These are phyloP conservation scores for Temnopleurus reevesii DNA, from an alignment of 53 echinoderm and acorn worm genomes.

Conservation along the genomic window DNA sequence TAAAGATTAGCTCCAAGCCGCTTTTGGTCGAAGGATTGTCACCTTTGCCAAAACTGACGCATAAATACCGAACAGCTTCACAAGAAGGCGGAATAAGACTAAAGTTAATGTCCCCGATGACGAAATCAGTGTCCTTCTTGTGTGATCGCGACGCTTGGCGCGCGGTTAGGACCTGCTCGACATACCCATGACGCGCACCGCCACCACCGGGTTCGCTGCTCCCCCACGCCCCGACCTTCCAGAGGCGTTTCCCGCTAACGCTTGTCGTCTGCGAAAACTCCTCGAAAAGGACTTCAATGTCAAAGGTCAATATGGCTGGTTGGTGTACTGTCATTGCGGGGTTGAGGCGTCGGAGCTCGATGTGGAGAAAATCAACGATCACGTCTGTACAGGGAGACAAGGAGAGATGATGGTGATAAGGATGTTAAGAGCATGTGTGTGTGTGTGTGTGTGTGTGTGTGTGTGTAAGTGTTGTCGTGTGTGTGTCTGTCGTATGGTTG, in stretches of 20 bases:
- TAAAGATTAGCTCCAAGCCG: constrained; percentile 1
- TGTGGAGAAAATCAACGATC: background rate
- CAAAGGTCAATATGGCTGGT: constrained; percentile 27
- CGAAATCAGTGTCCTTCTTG: constrained; percentile 12
- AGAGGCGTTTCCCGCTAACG: constrained; percentile 4
- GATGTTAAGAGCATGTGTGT: too few species aligned
- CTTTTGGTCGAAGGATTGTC: background rate
- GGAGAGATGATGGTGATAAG: too few species aligned
- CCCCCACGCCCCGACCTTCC: constrained; percentile 24
- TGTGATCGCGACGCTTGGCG: constrained; percentile 21
- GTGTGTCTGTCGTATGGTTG: too few species aligned
- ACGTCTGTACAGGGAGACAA: constrained; percentile 5
- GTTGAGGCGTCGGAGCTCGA: background rate
- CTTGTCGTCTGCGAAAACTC: constrained; percentile 44
- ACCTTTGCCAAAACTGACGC: constrained; percentile 9
- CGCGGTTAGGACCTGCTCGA: constrained; percentile 11
- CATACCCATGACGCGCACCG: constrained; percentile 24
- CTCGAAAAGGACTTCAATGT: constrained; percentile 29
- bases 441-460: too few species aligned
- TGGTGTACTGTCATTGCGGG: background rate
- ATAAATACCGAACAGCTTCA: background rate
- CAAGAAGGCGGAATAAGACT: background rate
- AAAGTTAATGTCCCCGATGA: background rate
- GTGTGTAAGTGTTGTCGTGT: too few species aligned
- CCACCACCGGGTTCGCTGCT: background rate